Percentiles rank a stretch among this genome's conserved stretches.
Evolutionary conservation across 2,888 invertebrate genomes (phyloP).

Genomic region (Ornithoptera priamus): DNA sequence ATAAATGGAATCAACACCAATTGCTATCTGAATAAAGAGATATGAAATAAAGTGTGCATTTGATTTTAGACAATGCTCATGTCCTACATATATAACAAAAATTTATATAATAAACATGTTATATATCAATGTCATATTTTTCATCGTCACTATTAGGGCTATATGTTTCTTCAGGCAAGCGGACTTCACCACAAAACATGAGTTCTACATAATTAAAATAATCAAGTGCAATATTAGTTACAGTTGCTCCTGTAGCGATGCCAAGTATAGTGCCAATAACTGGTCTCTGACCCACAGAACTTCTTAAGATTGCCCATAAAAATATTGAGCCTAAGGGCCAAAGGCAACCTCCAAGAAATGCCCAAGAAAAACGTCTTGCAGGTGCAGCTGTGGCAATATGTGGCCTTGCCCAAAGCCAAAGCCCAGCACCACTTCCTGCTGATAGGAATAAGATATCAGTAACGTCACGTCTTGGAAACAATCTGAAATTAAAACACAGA

Average conservation of each 20-base stretch:
- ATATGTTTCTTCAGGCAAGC: conserved; percentile 67
- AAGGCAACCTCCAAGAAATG: conserved; percentile 87
- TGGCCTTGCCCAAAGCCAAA: conserved; percentile 90
- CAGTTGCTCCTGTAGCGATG: conserved; percentile 83
- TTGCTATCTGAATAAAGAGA: conserved; percentile 23
- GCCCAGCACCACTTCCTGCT: conserved; percentile 89
- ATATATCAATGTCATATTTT: conserved; percentile 76
- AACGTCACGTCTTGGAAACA: conserved; percentile 86
- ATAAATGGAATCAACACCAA: conserved; percentile 21
- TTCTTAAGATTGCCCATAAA: conserved; percentile 92
- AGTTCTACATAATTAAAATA: conserved; percentile 83
- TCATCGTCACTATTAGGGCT: conserved; percentile 77
- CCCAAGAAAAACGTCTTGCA: conserved; percentile 83
- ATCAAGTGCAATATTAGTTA: conserved; percentile 82
- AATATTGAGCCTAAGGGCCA: conserved; percentile 95
- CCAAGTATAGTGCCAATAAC: conserved; percentile 84
- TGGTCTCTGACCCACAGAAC: conserved; percentile 86
- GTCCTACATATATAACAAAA: conserved; percentile 12
- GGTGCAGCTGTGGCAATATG: conserved; percentile 85
- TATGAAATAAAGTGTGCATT: conserved; percentile 23
- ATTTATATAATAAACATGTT: conserved; percentile 34
- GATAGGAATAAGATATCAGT: conserved; percentile 90
- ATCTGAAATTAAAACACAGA: conserved; percentile 74
- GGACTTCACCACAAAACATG: conserved; percentile 78
- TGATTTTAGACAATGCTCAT: conserved; percentile 10